These are phyloP conservation scores for Agapetus fuscipes DNA, from an alignment of 2,888 invertebrate genomes.

Conservation along the genomic window DNA sequence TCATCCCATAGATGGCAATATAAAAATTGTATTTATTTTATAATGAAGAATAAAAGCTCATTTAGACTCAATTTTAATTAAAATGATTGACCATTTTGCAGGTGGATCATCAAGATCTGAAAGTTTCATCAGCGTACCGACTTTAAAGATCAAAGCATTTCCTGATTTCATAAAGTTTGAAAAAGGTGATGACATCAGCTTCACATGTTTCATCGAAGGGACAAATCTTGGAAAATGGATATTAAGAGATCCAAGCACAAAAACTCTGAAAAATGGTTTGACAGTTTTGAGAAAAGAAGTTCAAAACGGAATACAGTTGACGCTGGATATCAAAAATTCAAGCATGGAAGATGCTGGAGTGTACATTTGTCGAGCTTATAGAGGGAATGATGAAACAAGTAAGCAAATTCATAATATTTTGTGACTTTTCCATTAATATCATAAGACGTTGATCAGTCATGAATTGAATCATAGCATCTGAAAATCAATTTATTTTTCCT, in stretches of 20 bases:
- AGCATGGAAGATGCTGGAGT: slow-evolving; percentile 11
- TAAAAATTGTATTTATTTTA: too few relatives aligned
- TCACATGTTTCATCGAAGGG: slow-evolving; percentile 14
- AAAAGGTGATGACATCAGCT: slow-evolving; percentile 6
- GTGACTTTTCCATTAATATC: too few relatives aligned
- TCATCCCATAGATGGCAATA: too few relatives aligned
- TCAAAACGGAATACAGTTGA: slow-evolving; percentile 5
- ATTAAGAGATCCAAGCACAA: background rate
- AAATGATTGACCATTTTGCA: slow-evolving; percentile 26
- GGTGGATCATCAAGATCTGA: slow-evolving; percentile 32
- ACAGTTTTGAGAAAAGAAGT: too few relatives aligned
- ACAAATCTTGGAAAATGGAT: slow-evolving; percentile 8
- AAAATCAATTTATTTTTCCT: too few relatives aligned
- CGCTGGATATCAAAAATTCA: slow-evolving; percentile 12
- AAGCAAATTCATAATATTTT: slow-evolving; percentile 1
- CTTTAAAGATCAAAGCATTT: slow-evolving; percentile 28
- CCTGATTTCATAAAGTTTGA: slow-evolving; percentile 16
- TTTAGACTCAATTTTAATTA: too few relatives aligned
- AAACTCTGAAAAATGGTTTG: too few relatives aligned
- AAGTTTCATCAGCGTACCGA: slow-evolving; percentile 26
- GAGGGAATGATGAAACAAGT: slow-evolving; percentile 12
- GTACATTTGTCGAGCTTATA: slow-evolving; percentile 10
- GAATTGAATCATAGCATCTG: too few relatives aligned
- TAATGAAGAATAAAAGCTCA: too few relatives aligned
- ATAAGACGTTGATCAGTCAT: too few relatives aligned